Base-by-base conservation (phyloP, 2,888 invertebrate species). In the Elaeidobius kamerunicus region DNA sequence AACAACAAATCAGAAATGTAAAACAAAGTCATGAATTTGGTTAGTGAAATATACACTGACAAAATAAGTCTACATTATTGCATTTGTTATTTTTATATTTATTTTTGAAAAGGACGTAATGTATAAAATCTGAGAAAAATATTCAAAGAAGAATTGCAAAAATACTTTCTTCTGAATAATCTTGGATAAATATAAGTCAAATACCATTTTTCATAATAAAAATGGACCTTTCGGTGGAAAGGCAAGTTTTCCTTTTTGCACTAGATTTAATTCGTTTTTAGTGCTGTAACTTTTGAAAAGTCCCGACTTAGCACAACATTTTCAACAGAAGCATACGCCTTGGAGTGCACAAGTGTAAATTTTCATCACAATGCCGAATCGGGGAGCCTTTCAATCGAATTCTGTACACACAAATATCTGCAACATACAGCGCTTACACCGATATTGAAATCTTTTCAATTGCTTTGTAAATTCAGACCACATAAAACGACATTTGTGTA, bases 261-360 rank as follows among this genome's bases (percentile, higher is more conserved):
- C 62, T 64, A 65, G 67, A 71, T 72, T 71, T 70, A 70, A 71
- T 72, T 70, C 69, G 67, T 65, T 67, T 64, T 66, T 59, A 58
- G 60, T 56, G 46, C 55, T 56, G 45, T 45, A 45, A 40, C 39
- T 45, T 44, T 20, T 34, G 67, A 66, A 69, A 70, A 69, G 68
- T 69, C 65, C 67, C 62, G 62, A 64, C 65, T 64, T 65, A 61
- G 69, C 67, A 70, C 69, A 68, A 65, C 67, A 62, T 65, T 67
- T 63, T 65, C 65, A 67, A 69, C 68, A 69, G 53, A 59, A 65
- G 67, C 69, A 69, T 69, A 67, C 68, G 72, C 70, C 72, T 71
- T 72, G 69, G 72, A 73, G 73, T 72, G 73, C 73, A 72, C 72
- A 72, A 72, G 73, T 73, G 73, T 73, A 72, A 73, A 73, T 73